These are phyloP conservation scores for Lepidurus arcticus DNA, from an alignment of 1,140 invertebrate species.

Conservation along the genomic window DNA sequence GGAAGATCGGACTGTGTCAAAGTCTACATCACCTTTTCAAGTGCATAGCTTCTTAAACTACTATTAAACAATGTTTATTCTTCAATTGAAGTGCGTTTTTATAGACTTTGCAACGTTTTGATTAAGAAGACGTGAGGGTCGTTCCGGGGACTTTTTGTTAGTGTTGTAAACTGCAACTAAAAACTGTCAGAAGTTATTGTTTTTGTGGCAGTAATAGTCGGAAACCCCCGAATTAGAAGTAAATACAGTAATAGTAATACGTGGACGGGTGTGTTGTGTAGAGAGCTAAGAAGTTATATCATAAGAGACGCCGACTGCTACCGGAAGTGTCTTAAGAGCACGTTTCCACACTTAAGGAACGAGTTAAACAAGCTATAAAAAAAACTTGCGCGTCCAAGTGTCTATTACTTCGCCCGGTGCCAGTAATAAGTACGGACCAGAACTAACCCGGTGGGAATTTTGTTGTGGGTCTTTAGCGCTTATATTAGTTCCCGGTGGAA, in stretches of 20 bases:
- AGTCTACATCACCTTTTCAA: too few relatives aligned
- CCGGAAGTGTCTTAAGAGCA: neutral
- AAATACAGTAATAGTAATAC: neutral
- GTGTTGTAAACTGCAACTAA: too few relatives aligned
- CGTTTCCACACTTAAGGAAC: slow-evolving; percentile 18
- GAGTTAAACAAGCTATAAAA: slow-evolving; percentile 11
- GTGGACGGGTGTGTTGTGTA: neutral
- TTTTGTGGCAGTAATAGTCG: too few relatives aligned
- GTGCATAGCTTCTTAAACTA: too few relatives aligned
- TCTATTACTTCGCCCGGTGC: slow-evolving; percentile 3
- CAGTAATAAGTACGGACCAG: neutral
- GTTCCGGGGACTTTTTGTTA: too few relatives aligned
- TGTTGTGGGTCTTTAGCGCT: slow-evolving; percentile 11
- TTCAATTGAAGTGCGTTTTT: too few relatives aligned
- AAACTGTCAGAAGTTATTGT: too few relatives aligned
- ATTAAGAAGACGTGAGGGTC: too few relatives aligned
- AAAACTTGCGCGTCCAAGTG: neutral
- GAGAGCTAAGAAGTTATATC: neutral
- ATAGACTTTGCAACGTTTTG: too few relatives aligned
- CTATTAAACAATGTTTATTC: too few relatives aligned
- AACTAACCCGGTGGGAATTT: slow-evolving; percentile 4
- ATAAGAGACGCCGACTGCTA: neutral
- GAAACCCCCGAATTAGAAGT: neutral
- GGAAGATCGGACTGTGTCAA: too few relatives aligned
- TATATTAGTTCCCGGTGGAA: neutral